Evolutionary conservation across 1,140 invertebrate species (phyloP), one percentile per base, ranked within the genome.

Genomic region (Drosophila quadrilineata): DNA sequence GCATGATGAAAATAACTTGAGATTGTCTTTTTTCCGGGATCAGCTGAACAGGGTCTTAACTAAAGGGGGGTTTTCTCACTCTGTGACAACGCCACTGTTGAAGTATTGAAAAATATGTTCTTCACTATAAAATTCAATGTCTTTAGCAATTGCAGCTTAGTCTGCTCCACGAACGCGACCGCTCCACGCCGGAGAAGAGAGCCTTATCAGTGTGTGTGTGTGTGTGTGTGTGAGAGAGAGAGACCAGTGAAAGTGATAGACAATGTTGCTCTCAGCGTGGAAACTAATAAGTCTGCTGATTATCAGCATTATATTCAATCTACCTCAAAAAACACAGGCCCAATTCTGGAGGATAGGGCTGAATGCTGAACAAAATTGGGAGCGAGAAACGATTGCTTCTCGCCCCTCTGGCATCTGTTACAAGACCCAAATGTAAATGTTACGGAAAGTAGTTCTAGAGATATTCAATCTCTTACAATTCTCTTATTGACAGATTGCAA

Each of bases 381-480:
- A 46, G 22, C 46, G 52, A 0, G 69, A 72, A 33, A 58, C 24
- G 33, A 8, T 76, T 26, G 77, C 48, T 0, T 26, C 12, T 6
- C 62, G 73, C 3, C 22, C 8, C 1, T 60, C 76, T 0, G 76
- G 76, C 9, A 76, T 82, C 17, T 82, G 76, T 31, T 82, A 82
- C 36, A 36, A 17, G 10, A 50, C 24, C 3, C 26, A 63, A 35
- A 9, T 33, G 71, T 74, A 66, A 9, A 26, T 28, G 46, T 6
- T n/a, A n/a, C n/a, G n/a, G n/a, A n/a, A n/a, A n/a, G n/a, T n/a
- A n/a, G n/a, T n/a, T n/a, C n/a, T n/a, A n/a, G n/a, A n/a, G n/a
- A n/a, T n/a, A n/a, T n/a, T n/a, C n/a, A n/a, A n/a, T n/a, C n/a
- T n/a, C n/a, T 50, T 6, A 49, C 24, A 35, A 24, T 26, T 12